Evolutionary conservation across 2,113 vertebrate genomes (phyloP).

Genomic region (Nasalis larvatus): DNA sequence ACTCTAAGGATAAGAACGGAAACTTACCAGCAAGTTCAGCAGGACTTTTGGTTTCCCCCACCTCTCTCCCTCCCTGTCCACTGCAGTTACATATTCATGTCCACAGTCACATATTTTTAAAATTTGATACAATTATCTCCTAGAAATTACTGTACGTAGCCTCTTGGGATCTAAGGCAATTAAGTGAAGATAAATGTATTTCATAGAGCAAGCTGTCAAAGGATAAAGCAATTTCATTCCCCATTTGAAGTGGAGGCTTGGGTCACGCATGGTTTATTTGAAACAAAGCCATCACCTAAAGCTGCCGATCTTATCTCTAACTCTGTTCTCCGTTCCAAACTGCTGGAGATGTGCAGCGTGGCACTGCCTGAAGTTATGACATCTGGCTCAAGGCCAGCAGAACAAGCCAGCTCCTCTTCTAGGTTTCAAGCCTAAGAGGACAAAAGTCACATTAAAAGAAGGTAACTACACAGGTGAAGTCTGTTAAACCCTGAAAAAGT

Average conservation of each 20-base stretch:
- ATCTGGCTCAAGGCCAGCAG: constrained; percentile 86
- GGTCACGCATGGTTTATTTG: constrained; percentile 92
- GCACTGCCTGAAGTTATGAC: constrained; percentile 89
- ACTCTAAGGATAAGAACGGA: constrained; percentile 47
- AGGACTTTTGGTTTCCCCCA: constrained; percentile 1
- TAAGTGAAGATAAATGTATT: constrained; percentile 91
- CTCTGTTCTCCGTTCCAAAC: constrained; percentile 86
- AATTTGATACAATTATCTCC: constrained; percentile 88
- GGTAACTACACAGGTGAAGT: constrained; percentile 75
- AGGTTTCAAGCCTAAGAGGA: constrained; percentile 79
- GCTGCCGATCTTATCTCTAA: constrained; percentile 90
- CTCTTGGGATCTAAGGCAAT: constrained; percentile 88
- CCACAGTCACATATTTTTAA: constrained; percentile 83
- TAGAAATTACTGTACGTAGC: constrained; percentile 86
- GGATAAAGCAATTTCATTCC: constrained; percentile 91
- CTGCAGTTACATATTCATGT: constrained; percentile 70
- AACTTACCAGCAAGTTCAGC: constrained; percentile 51
- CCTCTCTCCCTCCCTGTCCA: constrained; percentile 70
- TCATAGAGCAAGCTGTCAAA: constrained; percentile 89
- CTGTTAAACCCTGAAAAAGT: constrained; percentile 74
- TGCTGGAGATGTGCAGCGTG: constrained; percentile 88
- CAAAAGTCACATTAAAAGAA: constrained; percentile 79
- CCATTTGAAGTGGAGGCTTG: constrained; percentile 91
- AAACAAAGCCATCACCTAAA: constrained; percentile 92
- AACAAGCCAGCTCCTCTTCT: constrained; percentile 82